Evolutionary conservation across 2,797 vertebrate genomes (phyloP).

Genomic region (Macroramphosus scolopax): DNA sequence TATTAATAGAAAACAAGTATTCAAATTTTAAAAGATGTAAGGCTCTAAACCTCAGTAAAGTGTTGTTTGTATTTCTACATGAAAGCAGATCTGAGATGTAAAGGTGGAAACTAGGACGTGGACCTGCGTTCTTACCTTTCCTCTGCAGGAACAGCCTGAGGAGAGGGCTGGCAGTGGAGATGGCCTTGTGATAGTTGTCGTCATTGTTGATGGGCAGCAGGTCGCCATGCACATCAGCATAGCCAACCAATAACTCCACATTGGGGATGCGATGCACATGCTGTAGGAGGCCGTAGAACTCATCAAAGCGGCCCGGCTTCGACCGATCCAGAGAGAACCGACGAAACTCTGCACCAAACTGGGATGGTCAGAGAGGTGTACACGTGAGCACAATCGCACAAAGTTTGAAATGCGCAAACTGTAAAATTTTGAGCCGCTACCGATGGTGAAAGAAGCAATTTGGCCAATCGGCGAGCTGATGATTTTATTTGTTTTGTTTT

Average conservation of each 20-base stretch:
- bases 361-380: constrained; percentile 19
- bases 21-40: no score
- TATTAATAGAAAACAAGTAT: no score
- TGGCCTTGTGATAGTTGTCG: constrained; percentile 97
- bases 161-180: constrained; percentile 90
- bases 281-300: constrained; percentile 95
- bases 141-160: constrained; percentile 95
- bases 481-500: no score
- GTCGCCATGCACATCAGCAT: constrained; percentile 93
- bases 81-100: constrained; percentile 3
- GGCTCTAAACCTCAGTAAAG: no score
- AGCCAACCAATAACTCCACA: constrained; percentile 92
- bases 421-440: no score
- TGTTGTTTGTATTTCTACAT: constrained; percentile 13
- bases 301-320: constrained; percentile 94
- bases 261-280: constrained; percentile 97
- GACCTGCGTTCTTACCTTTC: constrained; percentile 83
- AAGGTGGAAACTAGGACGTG: no score
- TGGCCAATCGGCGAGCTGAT: no score
- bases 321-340: constrained; percentile 95
- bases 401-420: no score
- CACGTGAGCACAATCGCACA: constrained; percentile 3
- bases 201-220: constrained; percentile 97
- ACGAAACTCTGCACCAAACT: constrained; percentile 98
- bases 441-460: no score